These are phyloP conservation scores for Dendroctonus ponderosae DNA, from an alignment of 1,140 invertebrate species.

Conservation along the genomic window DNA sequence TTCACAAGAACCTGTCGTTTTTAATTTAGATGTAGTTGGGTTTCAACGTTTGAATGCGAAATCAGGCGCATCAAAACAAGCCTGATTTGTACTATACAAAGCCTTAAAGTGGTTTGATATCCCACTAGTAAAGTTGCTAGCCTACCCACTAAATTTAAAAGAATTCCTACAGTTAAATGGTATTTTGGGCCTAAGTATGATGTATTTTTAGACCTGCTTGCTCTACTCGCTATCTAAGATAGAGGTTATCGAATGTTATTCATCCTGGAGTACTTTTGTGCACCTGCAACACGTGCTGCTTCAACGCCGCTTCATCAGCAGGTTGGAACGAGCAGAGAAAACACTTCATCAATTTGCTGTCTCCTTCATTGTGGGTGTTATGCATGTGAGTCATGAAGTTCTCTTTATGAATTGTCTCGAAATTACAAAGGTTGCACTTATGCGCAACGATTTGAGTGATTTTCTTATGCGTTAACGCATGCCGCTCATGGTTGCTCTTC, in stretches of 20 bases:
- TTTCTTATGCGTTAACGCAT: constrained; percentile 9
- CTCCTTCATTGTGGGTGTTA: constrained; percentile 5
- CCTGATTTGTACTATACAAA: no score
- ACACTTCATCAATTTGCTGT: constrained; percentile 12
- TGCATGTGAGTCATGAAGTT: constrained; percentile 24
- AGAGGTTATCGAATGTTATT: background rate
- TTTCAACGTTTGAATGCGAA: no score
- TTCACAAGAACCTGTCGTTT: no score
- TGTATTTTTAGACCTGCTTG: no score
- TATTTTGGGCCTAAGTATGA: no score
- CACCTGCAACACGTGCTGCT: constrained; percentile 18
- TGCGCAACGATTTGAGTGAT: constrained; percentile 11
- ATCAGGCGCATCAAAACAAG: no score
- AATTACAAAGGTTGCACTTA: constrained; percentile 22
- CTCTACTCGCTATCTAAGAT: no score
- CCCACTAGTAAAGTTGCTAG: no score
- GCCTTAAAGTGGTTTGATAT: no score
- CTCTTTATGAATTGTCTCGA: constrained; percentile 31
- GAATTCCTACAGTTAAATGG: background rate
- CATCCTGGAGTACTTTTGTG: constrained; percentile 23
- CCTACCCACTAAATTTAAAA: no score
- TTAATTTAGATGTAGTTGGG: no score
- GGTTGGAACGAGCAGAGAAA: constrained; percentile 32
- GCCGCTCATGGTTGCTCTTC: constrained; percentile 18
- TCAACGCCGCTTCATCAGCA: constrained; percentile 11